A percentile compares a stretch with the other conserved stretches of the same genome.
phyloP scores from a whole-genome alignment of 2,113 vertebrate genomes.

The Rhipidura dahli region DNA sequence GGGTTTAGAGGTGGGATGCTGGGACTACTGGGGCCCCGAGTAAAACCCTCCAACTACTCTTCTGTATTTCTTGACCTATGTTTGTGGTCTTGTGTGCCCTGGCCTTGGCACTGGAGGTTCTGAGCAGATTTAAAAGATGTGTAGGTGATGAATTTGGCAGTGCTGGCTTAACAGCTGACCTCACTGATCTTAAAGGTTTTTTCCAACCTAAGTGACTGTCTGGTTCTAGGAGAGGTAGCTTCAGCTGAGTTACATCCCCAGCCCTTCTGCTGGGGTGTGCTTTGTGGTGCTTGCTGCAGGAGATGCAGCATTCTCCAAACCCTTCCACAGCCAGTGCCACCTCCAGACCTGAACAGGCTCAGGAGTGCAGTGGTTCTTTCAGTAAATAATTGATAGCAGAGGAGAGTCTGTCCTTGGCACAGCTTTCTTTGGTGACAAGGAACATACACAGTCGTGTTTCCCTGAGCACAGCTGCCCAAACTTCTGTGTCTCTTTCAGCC shows the following conservation, averaged over 20 bases:
- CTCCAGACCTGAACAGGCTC: background rate
- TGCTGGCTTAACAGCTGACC: background rate
- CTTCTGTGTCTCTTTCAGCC: background rate
- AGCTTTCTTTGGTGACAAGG: background rate
- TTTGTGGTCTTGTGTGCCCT: background rate
- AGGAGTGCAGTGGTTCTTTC: background rate
- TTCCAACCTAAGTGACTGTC: background rate
- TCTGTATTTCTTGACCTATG: accelerated
- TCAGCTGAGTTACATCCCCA: background rate
- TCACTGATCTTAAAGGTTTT: background rate
- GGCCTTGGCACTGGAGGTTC: background rate
- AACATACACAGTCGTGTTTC: background rate
- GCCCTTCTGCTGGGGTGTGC: background rate
- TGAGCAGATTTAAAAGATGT: background rate
- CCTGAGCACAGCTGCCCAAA: background rate
- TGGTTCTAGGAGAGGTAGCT: background rate
- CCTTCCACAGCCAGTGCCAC: background rate
- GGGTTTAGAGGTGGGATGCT: background rate
- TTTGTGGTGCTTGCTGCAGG: background rate
- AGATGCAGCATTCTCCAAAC: background rate
- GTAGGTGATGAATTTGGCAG: background rate
- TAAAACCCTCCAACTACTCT: background rate
- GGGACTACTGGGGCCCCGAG: background rate
- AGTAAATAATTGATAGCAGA: background rate
- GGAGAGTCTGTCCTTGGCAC: background rate